Conservation (phyloP, 1,140 invertebrate genomes). For the Holotrichia oblita region DNA sequence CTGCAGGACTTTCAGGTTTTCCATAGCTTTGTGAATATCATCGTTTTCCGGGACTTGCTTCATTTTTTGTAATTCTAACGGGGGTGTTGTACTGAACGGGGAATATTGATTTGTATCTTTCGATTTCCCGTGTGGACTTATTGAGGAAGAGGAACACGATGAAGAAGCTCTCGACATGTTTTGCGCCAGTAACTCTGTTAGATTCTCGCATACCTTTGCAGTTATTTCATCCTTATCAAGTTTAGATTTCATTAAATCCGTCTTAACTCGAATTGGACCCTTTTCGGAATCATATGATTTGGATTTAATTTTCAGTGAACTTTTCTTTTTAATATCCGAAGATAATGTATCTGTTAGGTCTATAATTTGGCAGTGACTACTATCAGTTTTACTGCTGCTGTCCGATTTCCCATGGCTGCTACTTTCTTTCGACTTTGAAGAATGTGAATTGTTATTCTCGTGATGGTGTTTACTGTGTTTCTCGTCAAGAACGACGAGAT, state of each 20-base stretch:
- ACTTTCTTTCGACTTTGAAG: neutral
- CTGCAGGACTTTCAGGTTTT: constrained; percentile 57
- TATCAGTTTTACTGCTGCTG: constrained; percentile 6
- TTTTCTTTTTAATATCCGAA: constrained; percentile 42
- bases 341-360: constrained; percentile 51
- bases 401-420: neutral
- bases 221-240: constrained; percentile 5
- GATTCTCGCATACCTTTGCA: neutral
- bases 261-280: neutral
- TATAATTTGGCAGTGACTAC: constrained; percentile 54
- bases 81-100: constrained; percentile 10
- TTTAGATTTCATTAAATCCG: constrained; percentile 20
- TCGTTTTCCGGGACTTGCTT: constrained; percentile 49
- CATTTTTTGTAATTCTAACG: constrained; percentile 40
- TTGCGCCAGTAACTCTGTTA: neutral
- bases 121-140: neutral
- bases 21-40: constrained; percentile 58
- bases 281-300: constrained; percentile 39
- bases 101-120: constrained; percentile 10
- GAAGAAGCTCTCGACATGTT: constrained; percentile 6
- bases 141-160: neutral
- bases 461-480: neutral
- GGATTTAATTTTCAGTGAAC: constrained; percentile 46
- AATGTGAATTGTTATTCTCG: constrained; percentile 18
- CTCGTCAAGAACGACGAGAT: constrained; percentile 45